These are phyloP conservation scores for Saturnia pavonia DNA, from an alignment of 2,888 invertebrate species.

Conservation along the genomic window DNA sequence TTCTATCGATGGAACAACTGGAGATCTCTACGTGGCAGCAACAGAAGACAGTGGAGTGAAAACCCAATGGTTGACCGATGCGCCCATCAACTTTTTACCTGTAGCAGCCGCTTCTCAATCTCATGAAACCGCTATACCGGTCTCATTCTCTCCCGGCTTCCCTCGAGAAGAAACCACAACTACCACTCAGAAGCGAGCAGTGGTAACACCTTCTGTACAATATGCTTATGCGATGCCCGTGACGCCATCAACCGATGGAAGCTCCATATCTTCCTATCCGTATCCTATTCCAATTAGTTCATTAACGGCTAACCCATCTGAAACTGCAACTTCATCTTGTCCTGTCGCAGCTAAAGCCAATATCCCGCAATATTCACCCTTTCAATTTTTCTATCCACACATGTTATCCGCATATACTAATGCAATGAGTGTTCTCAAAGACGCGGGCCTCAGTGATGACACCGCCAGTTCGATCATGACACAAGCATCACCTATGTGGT, in stretches of 20 bases:
- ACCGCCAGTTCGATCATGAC: constrained; percentile 41
- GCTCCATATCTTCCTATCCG: constrained; percentile 44
- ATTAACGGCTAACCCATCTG: constrained; percentile 33
- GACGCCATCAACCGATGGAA: constrained; percentile 41
- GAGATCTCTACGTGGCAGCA: constrained; percentile 74
- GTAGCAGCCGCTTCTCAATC: constrained; percentile 41
- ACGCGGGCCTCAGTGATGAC: constrained; percentile 53
- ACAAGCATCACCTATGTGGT: constrained; percentile 55
- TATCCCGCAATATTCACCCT: constrained; percentile 55
- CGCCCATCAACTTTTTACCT: constrained; percentile 63
- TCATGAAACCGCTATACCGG: constrained; percentile 38
- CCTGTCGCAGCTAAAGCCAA: constrained; percentile 29
- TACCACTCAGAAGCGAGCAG: constrained; percentile 55
- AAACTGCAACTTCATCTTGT: constrained; percentile 35
- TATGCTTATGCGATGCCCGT: constrained; percentile 59
- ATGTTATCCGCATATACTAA: constrained; percentile 65
- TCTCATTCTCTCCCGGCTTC: constrained; percentile 41
- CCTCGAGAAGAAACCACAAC: constrained; percentile 47
- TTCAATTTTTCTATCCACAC: constrained; percentile 65
- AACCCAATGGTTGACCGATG: constrained; percentile 69
- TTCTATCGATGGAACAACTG: constrained; percentile 67
- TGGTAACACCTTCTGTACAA: constrained; percentile 52
- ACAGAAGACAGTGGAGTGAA: constrained; percentile 67
- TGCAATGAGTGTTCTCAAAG: constrained; percentile 57
- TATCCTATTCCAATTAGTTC: constrained; percentile 42